Evolutionary conservation across 1,140 invertebrate species (phyloP).

Genomic region (Drosophila sp.): DNA sequence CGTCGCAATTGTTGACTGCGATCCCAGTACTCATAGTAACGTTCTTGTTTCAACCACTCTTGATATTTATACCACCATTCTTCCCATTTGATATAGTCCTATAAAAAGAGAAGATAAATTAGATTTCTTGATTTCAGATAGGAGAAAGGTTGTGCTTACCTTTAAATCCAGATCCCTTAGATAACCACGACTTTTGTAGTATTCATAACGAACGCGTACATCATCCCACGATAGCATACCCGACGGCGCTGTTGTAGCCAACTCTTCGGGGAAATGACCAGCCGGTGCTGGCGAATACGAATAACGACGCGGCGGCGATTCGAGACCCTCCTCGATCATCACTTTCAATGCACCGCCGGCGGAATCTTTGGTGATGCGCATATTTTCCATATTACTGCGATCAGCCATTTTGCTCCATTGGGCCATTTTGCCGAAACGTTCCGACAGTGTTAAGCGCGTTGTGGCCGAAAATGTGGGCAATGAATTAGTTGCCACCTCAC

Average conservation of each 20-base stretch:
- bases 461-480: conserved; percentile 82
- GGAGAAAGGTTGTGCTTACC: conserved; percentile 38
- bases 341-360: conserved; percentile 88
- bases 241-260: conserved; percentile 88
- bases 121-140: background rate
- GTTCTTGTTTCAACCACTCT: conserved; percentile 93
- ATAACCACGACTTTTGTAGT: conserved; percentile 93
- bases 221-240: conserved; percentile 92
- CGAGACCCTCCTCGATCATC: conserved; percentile 87
- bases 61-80: conserved; percentile 97
- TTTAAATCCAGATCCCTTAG: conserved; percentile 86
- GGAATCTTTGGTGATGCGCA: conserved; percentile 91
- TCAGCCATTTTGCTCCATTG: conserved; percentile 87
- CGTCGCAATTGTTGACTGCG: conserved; percentile 83
- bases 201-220: conserved; percentile 90
- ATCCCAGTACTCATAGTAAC: conserved; percentile 91
- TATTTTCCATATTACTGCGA: conserved; percentile 89
- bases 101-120: background rate
- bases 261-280: conserved; percentile 90
- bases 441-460: conserved; percentile 87
- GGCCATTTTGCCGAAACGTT: conserved; percentile 94
- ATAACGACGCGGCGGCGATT: conserved; percentile 83
- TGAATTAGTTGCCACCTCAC: conserved; percentile 56
- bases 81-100: conserved; percentile 96
- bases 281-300: conserved; percentile 88